These are phyloP conservation scores for Archips xylosteana DNA, from an alignment of 2,888 invertebrate species.

Conservation along the genomic window DNA sequence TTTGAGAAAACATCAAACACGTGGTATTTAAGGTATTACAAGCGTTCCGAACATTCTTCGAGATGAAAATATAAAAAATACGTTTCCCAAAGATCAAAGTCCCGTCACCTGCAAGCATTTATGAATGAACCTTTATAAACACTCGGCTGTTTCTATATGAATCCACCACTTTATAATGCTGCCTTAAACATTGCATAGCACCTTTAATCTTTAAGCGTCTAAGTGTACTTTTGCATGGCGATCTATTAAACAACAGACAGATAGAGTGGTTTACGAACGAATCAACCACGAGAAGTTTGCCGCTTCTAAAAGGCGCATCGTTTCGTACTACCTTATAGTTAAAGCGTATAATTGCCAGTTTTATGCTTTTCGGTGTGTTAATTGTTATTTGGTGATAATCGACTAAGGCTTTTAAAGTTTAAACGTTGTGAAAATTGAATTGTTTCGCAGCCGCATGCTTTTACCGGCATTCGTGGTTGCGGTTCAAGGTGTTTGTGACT, in stretches of 20 bases:
- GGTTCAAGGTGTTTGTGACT: constrained; percentile 42
- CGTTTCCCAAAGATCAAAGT: constrained; percentile 58
- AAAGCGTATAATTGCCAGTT: constrained; percentile 7
- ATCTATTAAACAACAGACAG: constrained; percentile 8
- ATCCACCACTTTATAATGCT: background rate
- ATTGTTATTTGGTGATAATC: constrained; percentile 48
- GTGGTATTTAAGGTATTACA: constrained; percentile 47
- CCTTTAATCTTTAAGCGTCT: background rate
- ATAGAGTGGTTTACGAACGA: constrained; percentile 27
- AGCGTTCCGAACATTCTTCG: constrained; percentile 41
- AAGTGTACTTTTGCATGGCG: background rate
- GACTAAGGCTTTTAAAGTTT: constrained; percentile 60
- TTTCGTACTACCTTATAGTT: background rate
- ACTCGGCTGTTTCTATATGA: constrained; percentile 47
- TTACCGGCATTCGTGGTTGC: constrained; percentile 52
- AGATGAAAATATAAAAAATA: constrained; percentile 55
- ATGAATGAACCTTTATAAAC: constrained; percentile 55
- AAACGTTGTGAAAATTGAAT: constrained; percentile 66
- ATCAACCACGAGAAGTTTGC: constrained; percentile 30
- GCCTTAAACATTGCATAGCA: background rate
- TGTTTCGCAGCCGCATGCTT: constrained; percentile 54
- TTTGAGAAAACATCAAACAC: constrained; percentile 54
- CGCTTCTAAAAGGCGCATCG: background rate
- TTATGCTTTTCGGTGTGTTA: constrained; percentile 21
- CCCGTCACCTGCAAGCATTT: constrained; percentile 58